A percentile compares a stretch with the other conserved stretches of the same genome.
Conservation (phyloP, 2,113 vertebrate species). For the Puffinus mauretanicus region DNA sequence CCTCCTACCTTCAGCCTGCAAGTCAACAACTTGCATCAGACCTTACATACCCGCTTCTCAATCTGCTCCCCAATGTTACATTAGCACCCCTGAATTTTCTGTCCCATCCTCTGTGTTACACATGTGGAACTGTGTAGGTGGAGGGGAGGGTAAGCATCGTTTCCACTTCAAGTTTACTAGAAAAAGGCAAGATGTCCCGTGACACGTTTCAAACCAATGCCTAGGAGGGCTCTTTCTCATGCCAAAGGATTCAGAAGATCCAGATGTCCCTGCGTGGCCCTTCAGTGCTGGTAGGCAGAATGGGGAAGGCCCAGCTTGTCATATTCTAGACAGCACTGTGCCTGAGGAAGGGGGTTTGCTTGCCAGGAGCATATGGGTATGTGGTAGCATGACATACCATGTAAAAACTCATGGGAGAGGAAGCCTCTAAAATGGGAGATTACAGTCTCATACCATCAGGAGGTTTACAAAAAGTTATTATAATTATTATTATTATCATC, state of each 20-base stretch:
- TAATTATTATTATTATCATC: not conserved
- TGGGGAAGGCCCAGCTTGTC: not conserved
- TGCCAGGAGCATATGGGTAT: not conserved
- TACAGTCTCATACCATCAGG: not conserved
- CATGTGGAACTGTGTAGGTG: not conserved
- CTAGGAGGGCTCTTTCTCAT: not conserved
- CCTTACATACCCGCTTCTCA: not conserved
- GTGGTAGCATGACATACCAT: not conserved
- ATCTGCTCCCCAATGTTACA: not conserved
- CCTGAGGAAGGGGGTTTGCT: not conserved
- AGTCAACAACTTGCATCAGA: not conserved
- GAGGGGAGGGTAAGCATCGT: not conserved
- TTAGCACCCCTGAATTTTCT: not conserved
- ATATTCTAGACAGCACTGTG: not conserved
- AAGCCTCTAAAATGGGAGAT: not conserved
- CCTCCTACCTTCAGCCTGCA: not conserved
- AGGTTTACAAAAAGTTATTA: not conserved
- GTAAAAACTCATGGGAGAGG: not conserved
- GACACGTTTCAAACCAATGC: not conserved
- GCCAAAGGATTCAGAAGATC: not conserved
- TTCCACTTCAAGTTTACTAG: not conserved
- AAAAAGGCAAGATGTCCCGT: not conserved
- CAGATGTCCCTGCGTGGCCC: not conserved
- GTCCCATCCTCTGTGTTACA: not conserved
- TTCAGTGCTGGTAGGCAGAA: not conserved